A percentile compares a stretch with the other conserved stretches of the same genome.
phyloP scores from a whole-genome alignment of 1,140 invertebrate genomes.

The Microplitis demolitor region DNA sequence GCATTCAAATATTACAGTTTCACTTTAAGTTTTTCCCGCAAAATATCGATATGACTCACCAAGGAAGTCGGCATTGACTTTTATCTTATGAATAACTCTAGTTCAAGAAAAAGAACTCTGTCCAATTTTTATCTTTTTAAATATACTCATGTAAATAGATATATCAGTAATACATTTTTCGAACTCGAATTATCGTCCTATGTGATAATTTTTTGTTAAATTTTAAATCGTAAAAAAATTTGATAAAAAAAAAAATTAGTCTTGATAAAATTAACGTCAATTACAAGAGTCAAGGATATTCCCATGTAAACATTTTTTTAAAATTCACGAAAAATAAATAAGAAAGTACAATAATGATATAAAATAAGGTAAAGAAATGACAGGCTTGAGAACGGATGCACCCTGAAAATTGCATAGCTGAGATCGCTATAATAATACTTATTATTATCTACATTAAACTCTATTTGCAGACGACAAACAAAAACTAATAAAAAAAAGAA shows the following conservation, averaged over 20 bases:
- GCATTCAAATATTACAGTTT: too few relatives aligned
- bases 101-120: background rate
- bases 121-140: background rate
- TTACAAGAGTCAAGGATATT: too few relatives aligned
- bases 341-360: background rate
- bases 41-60: too few relatives aligned
- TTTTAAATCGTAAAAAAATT: background rate
- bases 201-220: too few relatives aligned
- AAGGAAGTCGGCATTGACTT: too few relatives aligned
- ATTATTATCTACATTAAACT: conserved; percentile 10
- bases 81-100: too few relatives aligned
- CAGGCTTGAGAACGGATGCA: background rate
- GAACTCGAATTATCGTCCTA: background rate
- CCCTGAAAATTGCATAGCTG: conserved; percentile 2
- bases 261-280: background rate
- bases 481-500: background rate
- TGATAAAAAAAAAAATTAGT: background rate
- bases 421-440: conserved; percentile 2
- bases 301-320: too few relatives aligned
- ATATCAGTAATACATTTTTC: background rate
- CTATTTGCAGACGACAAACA: background rate
- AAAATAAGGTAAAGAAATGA: background rate
- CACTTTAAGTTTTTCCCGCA: too few relatives aligned
- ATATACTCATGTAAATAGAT: background rate
- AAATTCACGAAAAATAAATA: background rate